phyloP scores from a whole-genome alignment of 2,113 vertebrate genomes.

The Leucosticte australis region DNA sequence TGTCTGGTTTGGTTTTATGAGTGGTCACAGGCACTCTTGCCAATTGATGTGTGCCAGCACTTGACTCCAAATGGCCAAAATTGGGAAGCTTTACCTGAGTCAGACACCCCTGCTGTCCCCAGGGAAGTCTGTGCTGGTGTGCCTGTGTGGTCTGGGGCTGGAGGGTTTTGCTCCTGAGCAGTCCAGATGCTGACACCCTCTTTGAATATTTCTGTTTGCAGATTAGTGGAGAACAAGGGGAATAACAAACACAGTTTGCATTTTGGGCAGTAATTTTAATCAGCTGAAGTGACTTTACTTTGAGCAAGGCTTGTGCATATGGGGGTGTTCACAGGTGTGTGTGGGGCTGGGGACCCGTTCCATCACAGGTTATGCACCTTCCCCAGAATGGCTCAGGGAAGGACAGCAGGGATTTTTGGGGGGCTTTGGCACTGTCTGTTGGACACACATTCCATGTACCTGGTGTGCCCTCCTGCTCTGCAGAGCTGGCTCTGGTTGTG shows the following conservation, averaged over 20 bases:
- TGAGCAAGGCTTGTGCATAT: not conserved
- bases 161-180: not conserved
- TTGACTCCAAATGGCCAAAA: not conserved
- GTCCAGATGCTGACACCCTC: not conserved
- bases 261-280: not conserved
- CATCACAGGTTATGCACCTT: not conserved
- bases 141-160: not conserved
- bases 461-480: not conserved
- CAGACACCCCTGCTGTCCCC: not conserved
- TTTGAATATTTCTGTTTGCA: not conserved
- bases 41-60: not conserved
- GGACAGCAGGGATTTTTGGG: not conserved
- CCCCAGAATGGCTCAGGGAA: too few relatives aligned
- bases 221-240: not conserved
- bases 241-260: not conserved
- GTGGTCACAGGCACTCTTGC: not conserved
- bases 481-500: not conserved
- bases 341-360: not conserved
- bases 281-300: not conserved
- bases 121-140: not conserved
- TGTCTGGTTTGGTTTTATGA: not conserved
- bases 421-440: not conserved
- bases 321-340: not conserved
- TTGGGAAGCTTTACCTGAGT: not conserved
- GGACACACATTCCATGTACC: rapidly evolving